phyloP scores from a whole-genome alignment of 2,797 vertebrate genomes.

The Gallinago nigripennis region DNA sequence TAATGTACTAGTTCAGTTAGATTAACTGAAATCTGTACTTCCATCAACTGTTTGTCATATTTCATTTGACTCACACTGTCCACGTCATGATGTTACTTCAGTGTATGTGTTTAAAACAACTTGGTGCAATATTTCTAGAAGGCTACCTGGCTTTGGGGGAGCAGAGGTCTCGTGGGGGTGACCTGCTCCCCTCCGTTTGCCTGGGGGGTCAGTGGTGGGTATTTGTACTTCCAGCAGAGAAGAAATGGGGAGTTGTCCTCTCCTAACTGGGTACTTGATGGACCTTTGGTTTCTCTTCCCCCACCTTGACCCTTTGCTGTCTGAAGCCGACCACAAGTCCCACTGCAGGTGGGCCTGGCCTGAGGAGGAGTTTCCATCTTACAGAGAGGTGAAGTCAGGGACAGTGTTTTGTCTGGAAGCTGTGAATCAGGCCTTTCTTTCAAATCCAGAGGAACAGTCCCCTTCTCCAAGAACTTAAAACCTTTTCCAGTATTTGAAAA shows the following conservation, averaged over 20 bases:
- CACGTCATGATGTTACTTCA: background rate
- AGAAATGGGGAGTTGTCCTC: background rate
- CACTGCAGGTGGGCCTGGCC: background rate
- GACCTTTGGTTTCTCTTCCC: background rate
- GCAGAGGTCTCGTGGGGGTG: background rate
- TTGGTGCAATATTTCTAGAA: background rate
- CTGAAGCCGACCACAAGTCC: background rate
- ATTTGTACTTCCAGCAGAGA: background rate
- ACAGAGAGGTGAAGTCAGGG: background rate
- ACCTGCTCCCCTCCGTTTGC: background rate
- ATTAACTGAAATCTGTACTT: background rate
- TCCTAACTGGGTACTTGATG: background rate
- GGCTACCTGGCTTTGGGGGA: background rate
- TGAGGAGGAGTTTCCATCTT: background rate
- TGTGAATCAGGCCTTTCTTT: background rate
- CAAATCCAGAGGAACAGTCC: background rate
- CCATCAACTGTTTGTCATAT: background rate
- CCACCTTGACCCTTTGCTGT: background rate
- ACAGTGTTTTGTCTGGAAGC: background rate
- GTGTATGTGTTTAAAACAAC: fast-evolving
- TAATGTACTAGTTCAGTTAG: background rate
- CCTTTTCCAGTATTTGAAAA: slow-evolving; percentile 18
- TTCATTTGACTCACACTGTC: background rate
- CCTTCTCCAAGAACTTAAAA: background rate
- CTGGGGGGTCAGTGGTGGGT: background rate